A percentile compares a stretch with the other conserved stretches of the same genome.
Evolutionary conservation across 2,797 vertebrate species (phyloP).

Genomic region (Phyllotis vaccarum): DNA sequence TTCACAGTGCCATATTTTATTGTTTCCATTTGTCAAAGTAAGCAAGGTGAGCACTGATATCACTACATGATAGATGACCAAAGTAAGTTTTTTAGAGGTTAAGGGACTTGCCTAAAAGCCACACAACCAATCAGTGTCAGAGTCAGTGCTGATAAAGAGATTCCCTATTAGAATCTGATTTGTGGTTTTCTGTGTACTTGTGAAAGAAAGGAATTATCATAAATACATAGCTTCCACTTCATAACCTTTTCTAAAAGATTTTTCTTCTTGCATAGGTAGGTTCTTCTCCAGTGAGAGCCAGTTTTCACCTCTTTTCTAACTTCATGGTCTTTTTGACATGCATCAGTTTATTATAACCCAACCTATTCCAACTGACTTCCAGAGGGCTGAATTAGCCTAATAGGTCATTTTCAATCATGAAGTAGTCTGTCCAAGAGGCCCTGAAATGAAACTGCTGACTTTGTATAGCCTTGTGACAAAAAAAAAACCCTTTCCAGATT

Average conservation of each 20-base stretch:
- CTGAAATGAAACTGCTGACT: constrained; percentile 9
- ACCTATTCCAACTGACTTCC: constrained; percentile 56
- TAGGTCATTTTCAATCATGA: constrained; percentile 9
- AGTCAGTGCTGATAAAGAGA: not conserved
- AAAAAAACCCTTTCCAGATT: not conserved
- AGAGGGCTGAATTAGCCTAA: constrained; percentile 4
- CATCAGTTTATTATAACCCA: constrained; percentile 23
- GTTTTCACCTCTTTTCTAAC: constrained; percentile 23
- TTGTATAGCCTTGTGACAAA: not conserved
- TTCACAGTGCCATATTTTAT: not conserved
- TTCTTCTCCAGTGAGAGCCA: constrained; percentile 17
- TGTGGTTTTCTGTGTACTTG: constrained; percentile 57
- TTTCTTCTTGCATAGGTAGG: not conserved
- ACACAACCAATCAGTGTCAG: not conserved
- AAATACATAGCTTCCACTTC: not conserved
- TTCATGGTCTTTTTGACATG: not conserved
- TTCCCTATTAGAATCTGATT: constrained; percentile 36
- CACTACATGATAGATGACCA: not conserved
- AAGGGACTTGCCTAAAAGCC: not conserved
- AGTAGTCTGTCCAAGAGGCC: not conserved
- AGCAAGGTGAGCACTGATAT: not conserved
- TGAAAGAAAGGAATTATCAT: not conserved
- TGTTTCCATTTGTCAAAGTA: not conserved
- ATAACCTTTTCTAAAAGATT: constrained; percentile 37
- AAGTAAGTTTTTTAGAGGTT: constrained; percentile 11